Base-by-base conservation (phyloP, 1,140 invertebrate genomes). In the Pogonognathellus flavescens region DNA sequence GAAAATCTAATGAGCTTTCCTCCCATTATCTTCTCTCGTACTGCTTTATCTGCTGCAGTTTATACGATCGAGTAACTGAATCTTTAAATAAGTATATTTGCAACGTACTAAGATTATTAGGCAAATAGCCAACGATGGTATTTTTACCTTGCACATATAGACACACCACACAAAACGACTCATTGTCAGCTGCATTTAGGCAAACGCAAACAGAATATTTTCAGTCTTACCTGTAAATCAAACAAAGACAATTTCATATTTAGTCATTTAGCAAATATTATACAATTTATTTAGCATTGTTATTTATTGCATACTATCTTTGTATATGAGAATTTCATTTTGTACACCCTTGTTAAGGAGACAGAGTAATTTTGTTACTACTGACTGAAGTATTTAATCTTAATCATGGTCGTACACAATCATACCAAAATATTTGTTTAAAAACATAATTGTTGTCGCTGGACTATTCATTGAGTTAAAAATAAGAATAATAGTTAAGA, bases 1-100 rank as follows among this genome's bases (percentile, higher is more conserved):
- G 70, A 18, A 76, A 76, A 76, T 76, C 70, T 76, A 76, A 76
- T 76, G 70, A 76, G 41, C 70, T 76, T 76, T 76, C 70, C 16
- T 25, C 31, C 41, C 14, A 31, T 76, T 16, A 50, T 49, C 31
- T 20, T 25, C 31, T 70, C 66, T 3, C 31, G 13, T 49, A 76
- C 41, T 76, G 25, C n/a, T 25, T 18, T 41, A 25, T 76, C 16
- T 49, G 1, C 41, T 72, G 25, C 31, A 76, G 49, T 76, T 76
- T 76, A 76, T 49, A 31, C 70, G 2, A 50, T 16, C 25, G 31
- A 76, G 31, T 76, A 76, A 76, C 41, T 76, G 70, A 76, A 76
- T 76, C 70, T 76, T 50, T n/a, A 76, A 76, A 49, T 49, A 14
- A 0, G 1, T 25, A 31, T 18, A 60, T 4, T 41, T 41, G 31